Percentiles rank a stretch among this genome's conserved stretches.
These are phyloP conservation scores for Clarias magur DNA, from an alignment of 2,113 vertebrate species.

Conservation along the genomic window DNA sequence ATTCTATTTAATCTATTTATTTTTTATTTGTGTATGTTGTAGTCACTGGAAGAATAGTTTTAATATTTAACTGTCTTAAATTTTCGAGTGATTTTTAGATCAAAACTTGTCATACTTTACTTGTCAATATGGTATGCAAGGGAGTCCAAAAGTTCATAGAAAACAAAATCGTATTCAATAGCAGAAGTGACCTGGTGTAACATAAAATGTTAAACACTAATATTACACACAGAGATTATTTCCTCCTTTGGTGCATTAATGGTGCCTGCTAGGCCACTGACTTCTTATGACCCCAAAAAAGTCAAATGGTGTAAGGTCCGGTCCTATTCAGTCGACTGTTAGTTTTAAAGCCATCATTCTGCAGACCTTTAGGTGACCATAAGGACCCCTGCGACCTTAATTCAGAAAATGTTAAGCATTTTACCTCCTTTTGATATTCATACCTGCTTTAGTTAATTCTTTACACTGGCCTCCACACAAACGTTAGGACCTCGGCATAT, in stretches of 20 bases:
- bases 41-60: neutral
- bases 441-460: neutral
- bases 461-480: neutral
- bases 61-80: neutral
- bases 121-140: neutral
- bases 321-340: too few relatives aligned
- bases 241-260: too few relatives aligned
- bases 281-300: too few relatives aligned
- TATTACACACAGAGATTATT: too few relatives aligned
- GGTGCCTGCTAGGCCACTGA: too few relatives aligned
- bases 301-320: too few relatives aligned
- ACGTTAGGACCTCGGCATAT: neutral
- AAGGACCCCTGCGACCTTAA: neutral
- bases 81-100: conserved; percentile 43
- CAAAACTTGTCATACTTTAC: neutral
- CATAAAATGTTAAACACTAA: too few relatives aligned
- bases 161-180: too few relatives aligned
- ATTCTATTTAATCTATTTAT: neutral
- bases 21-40: neutral
- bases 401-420: neutral
- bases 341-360: too few relatives aligned
- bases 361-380: too few relatives aligned
- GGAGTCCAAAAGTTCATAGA: too few relatives aligned
- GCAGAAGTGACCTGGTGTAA: too few relatives aligned
- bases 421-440: neutral